Conservation (phyloP, 2,797 vertebrate genomes). For the Nothura maculosa region DNA sequence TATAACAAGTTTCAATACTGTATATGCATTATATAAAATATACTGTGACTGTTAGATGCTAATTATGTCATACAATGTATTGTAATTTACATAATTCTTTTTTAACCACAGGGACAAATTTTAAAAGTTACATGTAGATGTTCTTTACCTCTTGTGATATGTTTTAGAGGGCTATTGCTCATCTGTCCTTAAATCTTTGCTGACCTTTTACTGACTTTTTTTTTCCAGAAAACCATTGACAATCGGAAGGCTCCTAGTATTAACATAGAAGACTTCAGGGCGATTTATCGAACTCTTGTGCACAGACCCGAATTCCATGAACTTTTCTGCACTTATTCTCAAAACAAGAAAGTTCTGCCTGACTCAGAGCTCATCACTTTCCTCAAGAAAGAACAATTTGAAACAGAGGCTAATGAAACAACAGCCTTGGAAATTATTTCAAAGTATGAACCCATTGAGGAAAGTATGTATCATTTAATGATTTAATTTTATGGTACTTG, state of each 20-base stretch:
- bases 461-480: slow-evolving; percentile 77
- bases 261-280: slow-evolving; percentile 80
- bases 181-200: neutral
- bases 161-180: neutral
- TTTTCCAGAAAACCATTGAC: slow-evolving; percentile 68
- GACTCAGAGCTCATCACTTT: slow-evolving; percentile 78
- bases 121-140: neutral
- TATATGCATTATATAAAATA: neutral
- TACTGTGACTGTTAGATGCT: neutral
- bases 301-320: slow-evolving; percentile 81
- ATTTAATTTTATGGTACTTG: neutral
- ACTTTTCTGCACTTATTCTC: slow-evolving; percentile 80
- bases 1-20: neutral
- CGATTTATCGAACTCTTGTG: slow-evolving; percentile 73
- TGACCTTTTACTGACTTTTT: neutral
- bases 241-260: slow-evolving; percentile 42
- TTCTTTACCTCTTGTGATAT: neutral
- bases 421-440: slow-evolving; percentile 81
- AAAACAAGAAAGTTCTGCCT: slow-evolving; percentile 65
- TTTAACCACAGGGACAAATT: neutral
- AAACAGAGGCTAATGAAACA: slow-evolving; percentile 44
- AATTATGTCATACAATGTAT: neutral
- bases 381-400: slow-evolving; percentile 84
- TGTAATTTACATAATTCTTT: neutral
- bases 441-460: slow-evolving; percentile 87